phyloP scores from a whole-genome alignment of 2,888 invertebrate genomes.

The Synergus gifuensis region DNA sequence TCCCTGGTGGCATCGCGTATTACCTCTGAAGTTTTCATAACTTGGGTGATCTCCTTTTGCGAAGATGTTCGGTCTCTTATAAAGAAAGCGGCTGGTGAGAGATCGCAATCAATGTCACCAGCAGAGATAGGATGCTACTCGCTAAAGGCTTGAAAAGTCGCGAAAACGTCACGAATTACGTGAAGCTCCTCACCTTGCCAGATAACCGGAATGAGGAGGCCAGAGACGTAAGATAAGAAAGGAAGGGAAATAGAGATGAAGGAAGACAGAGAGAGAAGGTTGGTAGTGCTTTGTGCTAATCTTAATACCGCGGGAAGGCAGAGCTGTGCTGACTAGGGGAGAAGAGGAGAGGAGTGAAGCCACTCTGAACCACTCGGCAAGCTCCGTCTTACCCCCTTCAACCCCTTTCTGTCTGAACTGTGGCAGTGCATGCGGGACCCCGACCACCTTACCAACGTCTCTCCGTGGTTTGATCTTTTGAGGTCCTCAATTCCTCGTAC shows the following conservation, averaged over 20 bases:
- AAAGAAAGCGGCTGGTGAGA: slow-evolving; percentile 27
- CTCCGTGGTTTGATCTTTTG: slow-evolving; percentile 40
- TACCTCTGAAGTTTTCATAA: slow-evolving; percentile 9
- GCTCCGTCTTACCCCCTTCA: slow-evolving; percentile 49
- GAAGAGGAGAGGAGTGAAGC: slow-evolving; percentile 49
- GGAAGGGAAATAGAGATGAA: slow-evolving; percentile 28
- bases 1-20: neutral
- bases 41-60: slow-evolving; percentile 34
- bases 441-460: slow-evolving; percentile 41
- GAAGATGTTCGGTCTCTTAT: neutral
- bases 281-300: slow-evolving; percentile 70
- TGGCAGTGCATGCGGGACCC: slow-evolving; percentile 57
- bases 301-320: slow-evolving; percentile 67
- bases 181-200: slow-evolving; percentile 46
- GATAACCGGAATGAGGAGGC: slow-evolving; percentile 49
- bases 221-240: slow-evolving; percentile 20
- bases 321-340: slow-evolving; percentile 45
- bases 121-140: slow-evolving; percentile 21
- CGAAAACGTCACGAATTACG: slow-evolving; percentile 58
- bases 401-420: slow-evolving; percentile 52
- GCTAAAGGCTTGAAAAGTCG: slow-evolving; percentile 40
- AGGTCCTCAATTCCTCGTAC: slow-evolving; percentile 39
- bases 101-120: slow-evolving; percentile 40
- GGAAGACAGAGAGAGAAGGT: slow-evolving; percentile 46
- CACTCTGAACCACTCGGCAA: slow-evolving; percentile 56